These are phyloP conservation scores for Sylvia borin DNA, from an alignment of 2,797 vertebrate genomes.

Conservation along the genomic window DNA sequence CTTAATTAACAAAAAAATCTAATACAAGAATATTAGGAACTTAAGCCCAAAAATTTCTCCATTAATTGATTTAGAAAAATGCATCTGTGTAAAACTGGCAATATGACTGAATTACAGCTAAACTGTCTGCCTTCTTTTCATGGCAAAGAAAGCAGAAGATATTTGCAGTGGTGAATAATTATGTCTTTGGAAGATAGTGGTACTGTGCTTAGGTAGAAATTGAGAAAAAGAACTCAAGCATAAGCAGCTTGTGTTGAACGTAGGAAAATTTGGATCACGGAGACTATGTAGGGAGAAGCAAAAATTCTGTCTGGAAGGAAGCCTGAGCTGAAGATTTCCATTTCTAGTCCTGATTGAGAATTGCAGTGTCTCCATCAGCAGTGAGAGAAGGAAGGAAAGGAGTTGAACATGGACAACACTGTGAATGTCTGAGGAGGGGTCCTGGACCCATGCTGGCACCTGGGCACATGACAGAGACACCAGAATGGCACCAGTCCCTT, in stretches of 20 bases:
- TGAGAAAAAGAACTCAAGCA: not conserved
- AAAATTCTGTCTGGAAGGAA: not conserved
- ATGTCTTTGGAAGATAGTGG: not conserved
- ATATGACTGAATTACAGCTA: not conserved
- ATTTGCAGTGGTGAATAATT: not conserved
- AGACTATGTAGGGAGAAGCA: not conserved
- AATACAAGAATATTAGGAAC: not conserved
- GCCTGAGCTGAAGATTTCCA: not conserved
- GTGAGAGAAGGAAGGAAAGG: not conserved
- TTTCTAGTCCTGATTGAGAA: not conserved
- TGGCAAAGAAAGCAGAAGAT: not conserved
- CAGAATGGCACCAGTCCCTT: not conserved
- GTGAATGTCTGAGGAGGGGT: not conserved
- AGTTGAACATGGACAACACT: rapidly evolving
- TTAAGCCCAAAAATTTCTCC: not conserved
- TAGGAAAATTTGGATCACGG: not conserved
- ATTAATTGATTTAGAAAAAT: not conserved
- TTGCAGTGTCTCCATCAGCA: not conserved
- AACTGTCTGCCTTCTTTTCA: not conserved
- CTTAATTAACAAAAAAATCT: not conserved
- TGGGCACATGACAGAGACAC: not conserved
- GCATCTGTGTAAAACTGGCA: not conserved
- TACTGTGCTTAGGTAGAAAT: not conserved
- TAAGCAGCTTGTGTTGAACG: not conserved
- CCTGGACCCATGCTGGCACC: not conserved